Evolutionary conservation across 1,140 invertebrate species (phyloP).

Genomic region (Lordiphosa mommai): DNA sequence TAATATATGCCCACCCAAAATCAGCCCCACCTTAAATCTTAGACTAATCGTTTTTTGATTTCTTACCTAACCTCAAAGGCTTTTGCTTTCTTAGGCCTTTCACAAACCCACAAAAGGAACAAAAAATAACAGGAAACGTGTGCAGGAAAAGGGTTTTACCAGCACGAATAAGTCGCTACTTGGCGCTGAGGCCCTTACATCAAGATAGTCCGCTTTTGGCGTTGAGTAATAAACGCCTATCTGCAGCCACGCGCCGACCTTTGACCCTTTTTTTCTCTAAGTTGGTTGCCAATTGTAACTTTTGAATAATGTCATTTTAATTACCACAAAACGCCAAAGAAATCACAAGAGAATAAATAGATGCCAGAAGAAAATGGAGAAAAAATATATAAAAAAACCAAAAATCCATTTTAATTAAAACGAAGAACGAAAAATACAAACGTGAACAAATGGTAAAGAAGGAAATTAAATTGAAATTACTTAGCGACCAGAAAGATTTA

Average conservation of each 20-base stretch:
- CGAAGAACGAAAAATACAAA: conserved; percentile 16
- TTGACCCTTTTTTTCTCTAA: conserved; percentile 36
- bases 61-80: conserved; percentile 38
- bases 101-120: background rate
- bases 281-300: conserved; percentile 33
- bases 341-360: conserved; percentile 19
- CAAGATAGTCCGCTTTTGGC: conserved; percentile 43
- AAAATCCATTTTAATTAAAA: conserved; percentile 69
- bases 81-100: conserved; percentile 13
- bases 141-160: conserved; percentile 35
- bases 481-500: conserved; percentile 54
- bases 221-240: conserved; percentile 61
- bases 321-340: conserved; percentile 57
- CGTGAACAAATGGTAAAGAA: conserved; percentile 20
- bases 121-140: conserved; percentile 16
- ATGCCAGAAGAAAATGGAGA: conserved; percentile 1
- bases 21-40: conserved; percentile 42
- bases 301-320: conserved; percentile 77
- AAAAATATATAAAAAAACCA: conserved; percentile 8
- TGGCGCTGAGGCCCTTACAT: conserved; percentile 19
- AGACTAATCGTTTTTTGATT: conserved; percentile 74
- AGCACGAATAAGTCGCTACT: conserved; percentile 2
- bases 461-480: conserved; percentile 58
- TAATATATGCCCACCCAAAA: background rate
- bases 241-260: conserved; percentile 26